Conservation (phyloP, 2,797 vertebrate species). For the Dicrostonyx torquatus region DNA sequence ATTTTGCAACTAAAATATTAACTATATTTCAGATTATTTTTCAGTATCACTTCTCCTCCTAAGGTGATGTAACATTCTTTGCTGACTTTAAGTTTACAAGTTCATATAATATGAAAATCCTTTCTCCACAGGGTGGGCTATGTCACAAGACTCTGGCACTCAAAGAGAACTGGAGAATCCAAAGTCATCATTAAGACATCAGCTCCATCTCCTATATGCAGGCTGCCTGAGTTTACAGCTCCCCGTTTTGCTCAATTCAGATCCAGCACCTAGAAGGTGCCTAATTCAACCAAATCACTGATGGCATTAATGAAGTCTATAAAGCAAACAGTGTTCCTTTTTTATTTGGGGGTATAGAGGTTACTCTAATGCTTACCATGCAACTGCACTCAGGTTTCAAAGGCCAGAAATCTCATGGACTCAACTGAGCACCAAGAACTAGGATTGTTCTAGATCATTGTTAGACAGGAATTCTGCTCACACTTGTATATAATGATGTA, state of each 20-base stretch:
- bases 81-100: background rate
- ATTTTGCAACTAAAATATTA: constrained; percentile 35
- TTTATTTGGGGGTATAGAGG: background rate
- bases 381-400: constrained; percentile 4
- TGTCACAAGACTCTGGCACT: constrained; percentile 18
- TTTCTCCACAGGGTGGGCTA: constrained; percentile 4
- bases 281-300: background rate
- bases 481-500: background rate
- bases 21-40: constrained; percentile 46
- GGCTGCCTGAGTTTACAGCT: background rate
- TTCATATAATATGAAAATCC: constrained; percentile 18
- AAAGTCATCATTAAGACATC: background rate
- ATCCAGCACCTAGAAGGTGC: background rate
- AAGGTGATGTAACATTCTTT: constrained; percentile 30
- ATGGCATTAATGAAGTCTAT: background rate
- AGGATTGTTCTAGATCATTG: background rate
- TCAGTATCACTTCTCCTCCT: background rate
- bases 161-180: background rate
- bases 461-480: background rate
- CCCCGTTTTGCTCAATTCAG: background rate
- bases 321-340: background rate
- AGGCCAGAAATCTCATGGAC: background rate
- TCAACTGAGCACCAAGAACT: background rate
- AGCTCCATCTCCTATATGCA: background rate
- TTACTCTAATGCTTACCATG: background rate